These are phyloP conservation scores for Todus mexicanus DNA, from an alignment of 2,797 vertebrate genomes.

Conservation along the genomic window DNA sequence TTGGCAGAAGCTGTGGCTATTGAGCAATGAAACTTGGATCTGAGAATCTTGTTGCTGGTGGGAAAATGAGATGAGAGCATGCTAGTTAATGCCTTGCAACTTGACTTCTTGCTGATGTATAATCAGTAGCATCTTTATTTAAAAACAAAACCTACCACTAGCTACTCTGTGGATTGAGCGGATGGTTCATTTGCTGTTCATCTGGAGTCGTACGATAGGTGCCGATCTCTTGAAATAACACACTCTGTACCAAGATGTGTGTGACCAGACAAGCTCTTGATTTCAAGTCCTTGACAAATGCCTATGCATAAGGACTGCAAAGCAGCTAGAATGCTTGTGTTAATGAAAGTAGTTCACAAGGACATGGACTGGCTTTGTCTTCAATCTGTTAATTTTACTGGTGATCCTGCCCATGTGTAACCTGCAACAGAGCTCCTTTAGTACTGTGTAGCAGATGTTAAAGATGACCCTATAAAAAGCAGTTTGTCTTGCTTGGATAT, in stretches of 20 bases:
- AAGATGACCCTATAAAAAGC: not conserved
- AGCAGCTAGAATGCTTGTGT: not conserved
- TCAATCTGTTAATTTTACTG: not conserved
- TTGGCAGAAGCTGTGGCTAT: constrained; percentile 59
- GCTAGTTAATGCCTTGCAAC: constrained; percentile 43
- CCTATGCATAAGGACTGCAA: not conserved
- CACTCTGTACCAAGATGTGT: not conserved
- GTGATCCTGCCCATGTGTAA: not conserved
- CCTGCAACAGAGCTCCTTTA: not conserved
- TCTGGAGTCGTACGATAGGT: not conserved
- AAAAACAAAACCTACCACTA: constrained; percentile 47
- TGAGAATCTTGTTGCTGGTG: constrained; percentile 54
- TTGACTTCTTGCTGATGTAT: constrained; percentile 55
- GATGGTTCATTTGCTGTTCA: constrained; percentile 10
- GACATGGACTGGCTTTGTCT: rapidly evolving
- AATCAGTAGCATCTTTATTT: constrained; percentile 54
- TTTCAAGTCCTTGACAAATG: not conserved
- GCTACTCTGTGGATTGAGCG: not conserved
- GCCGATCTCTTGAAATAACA: not conserved
- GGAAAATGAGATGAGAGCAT: constrained; percentile 48
- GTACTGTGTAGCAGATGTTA: not conserved
- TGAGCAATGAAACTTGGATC: constrained; percentile 64
- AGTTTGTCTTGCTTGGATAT: not conserved
- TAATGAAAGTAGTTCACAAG: not conserved
- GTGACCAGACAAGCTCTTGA: not conserved